Percentiles rank a stretch among this genome's conserved stretches.
Evolutionary conservation across 1,140 invertebrate genomes (phyloP).

Genomic region (Sycophila sp.): DNA sequence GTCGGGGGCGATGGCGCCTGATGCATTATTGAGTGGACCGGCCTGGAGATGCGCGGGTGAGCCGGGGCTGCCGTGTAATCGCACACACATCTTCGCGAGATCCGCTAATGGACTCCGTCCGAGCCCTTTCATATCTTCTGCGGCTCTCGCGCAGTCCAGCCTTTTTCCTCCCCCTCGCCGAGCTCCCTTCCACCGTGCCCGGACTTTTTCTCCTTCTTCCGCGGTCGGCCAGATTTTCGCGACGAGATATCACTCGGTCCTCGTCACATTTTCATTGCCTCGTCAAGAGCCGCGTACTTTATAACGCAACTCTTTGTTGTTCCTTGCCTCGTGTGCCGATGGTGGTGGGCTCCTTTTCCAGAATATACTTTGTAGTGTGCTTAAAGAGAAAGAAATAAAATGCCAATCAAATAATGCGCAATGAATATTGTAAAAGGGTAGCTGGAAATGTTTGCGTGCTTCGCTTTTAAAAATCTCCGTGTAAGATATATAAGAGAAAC

Average conservation of each 20-base stretch:
- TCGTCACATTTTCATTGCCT: conserved; percentile 56
- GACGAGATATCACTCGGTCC: conserved; percentile 33
- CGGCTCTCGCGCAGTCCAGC: conserved; percentile 41
- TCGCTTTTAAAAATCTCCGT: too few relatives aligned
- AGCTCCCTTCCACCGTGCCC: not conserved
- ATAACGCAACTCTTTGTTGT: too few relatives aligned
- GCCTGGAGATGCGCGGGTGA: not conserved
- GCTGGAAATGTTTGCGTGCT: too few relatives aligned
- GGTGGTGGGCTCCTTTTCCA: too few relatives aligned
- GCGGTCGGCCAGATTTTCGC: conserved; percentile 6
- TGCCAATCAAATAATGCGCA: too few relatives aligned
- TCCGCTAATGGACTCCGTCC: conserved; percentile 55
- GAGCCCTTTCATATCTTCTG: conserved; percentile 42
- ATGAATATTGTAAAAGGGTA: too few relatives aligned
- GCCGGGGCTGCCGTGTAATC: conserved; percentile 45
- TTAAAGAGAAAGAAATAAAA: too few relatives aligned
- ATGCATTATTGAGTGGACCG: conserved; percentile 60
- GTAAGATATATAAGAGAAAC: too few relatives aligned
- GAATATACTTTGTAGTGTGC: too few relatives aligned
- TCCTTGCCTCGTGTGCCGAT: too few relatives aligned
- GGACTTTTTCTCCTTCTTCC: not conserved
- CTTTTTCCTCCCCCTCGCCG: conserved; percentile 31
- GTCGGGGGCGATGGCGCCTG: conserved; percentile 45
- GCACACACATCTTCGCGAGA: conserved; percentile 54
- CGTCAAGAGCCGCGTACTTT: conserved; percentile 25